A percentile compares a stretch with the other conserved stretches of the same genome.
Conservation (phyloP, 1,140 invertebrate genomes). For the Caerostris extrusa region DNA sequence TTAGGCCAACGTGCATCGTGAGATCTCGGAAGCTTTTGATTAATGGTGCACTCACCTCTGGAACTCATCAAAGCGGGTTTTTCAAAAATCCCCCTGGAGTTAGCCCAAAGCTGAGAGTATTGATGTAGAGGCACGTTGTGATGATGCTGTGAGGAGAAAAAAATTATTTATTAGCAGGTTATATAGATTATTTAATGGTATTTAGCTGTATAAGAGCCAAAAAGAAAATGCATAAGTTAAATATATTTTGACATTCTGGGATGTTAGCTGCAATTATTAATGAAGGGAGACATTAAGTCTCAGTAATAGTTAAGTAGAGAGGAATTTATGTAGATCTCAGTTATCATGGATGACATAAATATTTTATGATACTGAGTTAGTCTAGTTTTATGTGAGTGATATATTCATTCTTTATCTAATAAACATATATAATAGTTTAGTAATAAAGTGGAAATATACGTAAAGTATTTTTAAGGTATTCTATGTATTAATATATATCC, state of each 20-base stretch:
- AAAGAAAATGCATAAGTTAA: not conserved
- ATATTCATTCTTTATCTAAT: no score
- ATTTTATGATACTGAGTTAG: no score
- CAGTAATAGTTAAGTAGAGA: no score
- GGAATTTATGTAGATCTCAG: no score
- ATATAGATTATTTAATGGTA: constrained; percentile 15
- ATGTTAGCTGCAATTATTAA: no score
- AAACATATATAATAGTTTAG: no score
- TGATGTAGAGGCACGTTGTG: constrained; percentile 73
- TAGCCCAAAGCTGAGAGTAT: constrained; percentile 75
- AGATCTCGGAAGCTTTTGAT: constrained; percentile 33
- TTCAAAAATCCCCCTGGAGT: constrained; percentile 67
- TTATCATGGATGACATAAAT: no score
- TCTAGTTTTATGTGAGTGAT: no score
- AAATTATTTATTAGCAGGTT: not conserved
- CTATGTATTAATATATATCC: no score
- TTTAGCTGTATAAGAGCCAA: not conserved
- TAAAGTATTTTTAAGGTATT: no score
- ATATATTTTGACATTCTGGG: not conserved
- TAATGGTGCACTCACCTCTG: constrained; percentile 65
- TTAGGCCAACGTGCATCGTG: constrained; percentile 36
- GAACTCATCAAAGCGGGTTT: constrained; percentile 62
- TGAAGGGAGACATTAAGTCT: no score
- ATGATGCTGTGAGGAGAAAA: constrained; percentile 48
- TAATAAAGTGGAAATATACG: no score